Percentiles rank a stretch among this genome's conserved stretches.
Conservation (phyloP, 1,140 invertebrate genomes). For the Sesamia nonagrioides region DNA sequence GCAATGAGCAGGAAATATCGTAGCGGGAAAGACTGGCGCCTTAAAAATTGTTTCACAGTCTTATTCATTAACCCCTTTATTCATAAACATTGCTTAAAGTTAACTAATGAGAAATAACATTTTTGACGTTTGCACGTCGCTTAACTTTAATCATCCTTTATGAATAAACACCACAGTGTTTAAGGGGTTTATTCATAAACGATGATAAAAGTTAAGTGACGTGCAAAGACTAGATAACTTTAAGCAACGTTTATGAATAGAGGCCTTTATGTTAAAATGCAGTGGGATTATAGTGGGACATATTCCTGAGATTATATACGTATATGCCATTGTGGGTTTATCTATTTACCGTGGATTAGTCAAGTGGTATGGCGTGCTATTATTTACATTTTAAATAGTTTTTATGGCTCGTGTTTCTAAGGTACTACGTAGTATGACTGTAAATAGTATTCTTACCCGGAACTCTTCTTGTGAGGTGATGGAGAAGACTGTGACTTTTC, state of each 20-base stretch:
- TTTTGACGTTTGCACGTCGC: too few species aligned
- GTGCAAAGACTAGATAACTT: too few species aligned
- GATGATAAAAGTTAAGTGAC: too few species aligned
- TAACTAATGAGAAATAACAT: too few species aligned
- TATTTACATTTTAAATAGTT: conserved; percentile 68
- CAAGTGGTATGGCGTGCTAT: conserved; percentile 63
- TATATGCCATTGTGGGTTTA: conserved; percentile 18
- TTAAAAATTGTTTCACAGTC: conserved; percentile 56
- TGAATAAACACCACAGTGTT: too few species aligned
- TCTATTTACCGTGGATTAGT: conserved; percentile 69
- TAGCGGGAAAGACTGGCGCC: too few species aligned
- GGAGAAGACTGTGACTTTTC: conserved; percentile 81
- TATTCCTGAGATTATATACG: conserved; percentile 5
- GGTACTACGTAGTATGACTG: neutral
- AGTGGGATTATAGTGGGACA: neutral
- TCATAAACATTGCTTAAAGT: too few species aligned
- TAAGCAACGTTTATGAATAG: too few species aligned
- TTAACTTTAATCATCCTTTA: too few species aligned
- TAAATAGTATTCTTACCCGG: conserved; percentile 66
- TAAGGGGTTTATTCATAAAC: too few species aligned
- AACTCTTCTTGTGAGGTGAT: conserved; percentile 82
- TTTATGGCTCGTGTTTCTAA: conserved; percentile 33
- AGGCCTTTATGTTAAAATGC: conserved; percentile 25
- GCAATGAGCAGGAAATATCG: too few species aligned
- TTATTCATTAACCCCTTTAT: neutral